These are phyloP conservation scores for Cheiracanthium punctorium DNA, from an alignment of 2,888 invertebrate genomes.

Conservation along the genomic window DNA sequence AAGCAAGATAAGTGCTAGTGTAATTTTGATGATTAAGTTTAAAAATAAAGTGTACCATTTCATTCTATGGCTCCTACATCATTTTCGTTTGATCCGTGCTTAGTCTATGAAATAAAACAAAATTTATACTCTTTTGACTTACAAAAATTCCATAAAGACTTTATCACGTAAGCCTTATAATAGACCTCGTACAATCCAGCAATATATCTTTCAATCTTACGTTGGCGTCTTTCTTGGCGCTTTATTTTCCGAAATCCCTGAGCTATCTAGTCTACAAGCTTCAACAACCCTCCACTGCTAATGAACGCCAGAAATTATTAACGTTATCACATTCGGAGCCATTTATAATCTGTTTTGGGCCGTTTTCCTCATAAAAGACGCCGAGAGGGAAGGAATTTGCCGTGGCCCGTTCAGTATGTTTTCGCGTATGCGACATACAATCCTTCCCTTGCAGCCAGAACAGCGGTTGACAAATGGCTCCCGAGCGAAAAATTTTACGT, in stretches of 20 bases:
- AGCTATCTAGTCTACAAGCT: neutral
- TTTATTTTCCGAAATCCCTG: neutral
- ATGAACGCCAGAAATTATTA: constrained; percentile 40
- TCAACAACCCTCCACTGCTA: constrained; percentile 20
- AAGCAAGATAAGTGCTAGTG: too few species aligned
- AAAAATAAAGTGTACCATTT: too few species aligned
- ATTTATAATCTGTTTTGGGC: constrained; percentile 20
- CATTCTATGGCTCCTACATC: too few species aligned
- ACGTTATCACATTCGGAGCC: constrained; percentile 33
- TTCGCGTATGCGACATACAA: neutral
- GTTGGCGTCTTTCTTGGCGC: neutral
- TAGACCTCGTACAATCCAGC: too few species aligned
- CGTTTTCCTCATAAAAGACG: neutral
- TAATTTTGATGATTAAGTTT: too few species aligned
- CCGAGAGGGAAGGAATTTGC: neutral
- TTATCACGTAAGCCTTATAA: too few species aligned
- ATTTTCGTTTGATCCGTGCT: too few species aligned
- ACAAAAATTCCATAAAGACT: too few species aligned
- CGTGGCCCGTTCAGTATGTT: neutral
- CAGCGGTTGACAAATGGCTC: constrained; percentile 38
- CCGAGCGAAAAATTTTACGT: constrained; percentile 42
- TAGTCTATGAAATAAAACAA: too few species aligned
- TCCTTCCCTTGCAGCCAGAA: neutral
- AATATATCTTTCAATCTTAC: too few species aligned
- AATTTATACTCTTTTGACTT: too few species aligned